Evolutionary conservation across 2,888 invertebrate genomes (phyloP).

Genomic region (Agriopis aurantiaria): DNA sequence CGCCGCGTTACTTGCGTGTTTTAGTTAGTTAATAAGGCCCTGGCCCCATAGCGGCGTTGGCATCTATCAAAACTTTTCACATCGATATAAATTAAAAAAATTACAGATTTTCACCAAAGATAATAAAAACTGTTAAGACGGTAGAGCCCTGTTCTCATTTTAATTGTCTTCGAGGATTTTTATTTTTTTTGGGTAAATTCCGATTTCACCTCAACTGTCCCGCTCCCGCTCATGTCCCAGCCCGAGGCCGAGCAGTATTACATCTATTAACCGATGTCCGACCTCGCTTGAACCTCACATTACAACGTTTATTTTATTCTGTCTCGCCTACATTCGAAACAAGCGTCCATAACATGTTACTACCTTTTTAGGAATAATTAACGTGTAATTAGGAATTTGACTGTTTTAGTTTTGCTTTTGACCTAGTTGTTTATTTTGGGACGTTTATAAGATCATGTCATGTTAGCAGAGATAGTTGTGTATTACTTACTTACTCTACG

Average conservation of each 20-base stretch:
- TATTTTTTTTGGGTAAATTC: background rate
- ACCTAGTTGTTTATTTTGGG: conserved; percentile 18
- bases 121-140: no score
- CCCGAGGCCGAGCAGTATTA: conserved; percentile 22
- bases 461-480: background rate
- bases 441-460: background rate
- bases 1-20: no score
- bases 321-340: conserved; percentile 43
- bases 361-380: conserved; percentile 41
- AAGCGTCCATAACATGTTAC: conserved; percentile 27
- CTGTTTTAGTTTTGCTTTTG: conserved; percentile 27
- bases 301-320: conserved; percentile 39
- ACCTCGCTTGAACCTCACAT: conserved; percentile 41
- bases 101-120: no score
- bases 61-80: no score
- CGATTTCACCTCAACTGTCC: no score
- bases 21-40: no score
- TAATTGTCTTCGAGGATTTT: no score
- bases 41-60: no score
- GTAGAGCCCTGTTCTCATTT: no score
- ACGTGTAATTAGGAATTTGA: conserved; percentile 14
- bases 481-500: no score
- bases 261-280: conserved; percentile 40
- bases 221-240: conserved; percentile 12
- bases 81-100: no score